Evolutionary conservation across 64 coral and sea anemone genomes (phyloP).

Genomic region (Porites australiensis): DNA sequence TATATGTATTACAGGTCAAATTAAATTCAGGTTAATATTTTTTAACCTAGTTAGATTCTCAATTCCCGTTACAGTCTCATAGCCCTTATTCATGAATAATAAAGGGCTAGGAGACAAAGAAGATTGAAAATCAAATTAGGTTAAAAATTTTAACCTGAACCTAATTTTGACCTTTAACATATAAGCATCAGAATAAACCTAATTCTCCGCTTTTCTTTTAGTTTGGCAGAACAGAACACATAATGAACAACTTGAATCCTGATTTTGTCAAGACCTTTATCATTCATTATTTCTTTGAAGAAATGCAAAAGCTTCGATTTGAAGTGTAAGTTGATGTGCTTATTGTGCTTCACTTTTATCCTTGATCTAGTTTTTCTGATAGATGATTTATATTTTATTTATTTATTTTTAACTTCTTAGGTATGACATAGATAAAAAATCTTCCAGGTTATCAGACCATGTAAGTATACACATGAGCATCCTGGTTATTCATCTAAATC

Average conservation of each 20-base stretch:
- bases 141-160: too few relatives aligned
- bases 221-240: slow-evolving; percentile 94
- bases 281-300: slow-evolving; percentile 96
- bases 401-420: slow-evolving; percentile 35
- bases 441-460: slow-evolving; percentile 83
- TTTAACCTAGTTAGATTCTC: too few relatives aligned
- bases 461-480: slow-evolving; percentile 45
- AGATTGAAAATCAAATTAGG: too few relatives aligned
- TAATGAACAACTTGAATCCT: slow-evolving; percentile 95
- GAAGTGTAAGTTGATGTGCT: slow-evolving; percentile 87
- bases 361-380: background rate
- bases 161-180: too few relatives aligned
- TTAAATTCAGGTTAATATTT: too few relatives aligned
- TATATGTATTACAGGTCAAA: too few relatives aligned
- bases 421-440: slow-evolving; percentile 95
- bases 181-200: too few relatives aligned
- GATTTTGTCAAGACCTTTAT: slow-evolving; percentile 97
- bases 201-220: slow-evolving; percentile 11
- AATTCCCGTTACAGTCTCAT: too few relatives aligned
- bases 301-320: slow-evolving; percentile 95
- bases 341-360: background rate
- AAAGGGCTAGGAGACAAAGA: too few relatives aligned
- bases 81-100: too few relatives aligned
- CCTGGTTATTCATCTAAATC: background rate
- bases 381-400: background rate